These are phyloP conservation scores for Slavum lentiscoides DNA, from an alignment of 2,888 invertebrate species.

Conservation along the genomic window DNA sequence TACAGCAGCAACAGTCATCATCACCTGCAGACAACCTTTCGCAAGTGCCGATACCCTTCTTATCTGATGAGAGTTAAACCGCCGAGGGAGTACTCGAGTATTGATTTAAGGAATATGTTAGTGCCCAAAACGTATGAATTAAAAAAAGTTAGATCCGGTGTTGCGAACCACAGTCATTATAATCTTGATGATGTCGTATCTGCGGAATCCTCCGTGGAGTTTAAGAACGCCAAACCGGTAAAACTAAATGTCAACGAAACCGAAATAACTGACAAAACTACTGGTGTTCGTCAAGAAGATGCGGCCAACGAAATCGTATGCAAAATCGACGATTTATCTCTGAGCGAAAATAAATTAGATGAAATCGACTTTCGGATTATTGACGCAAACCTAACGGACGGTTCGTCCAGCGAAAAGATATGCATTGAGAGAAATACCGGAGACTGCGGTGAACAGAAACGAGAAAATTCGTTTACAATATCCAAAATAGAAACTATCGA, in stretches of 20 bases:
- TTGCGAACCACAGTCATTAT: neutral
- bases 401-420: neutral
- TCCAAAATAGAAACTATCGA: neutral
- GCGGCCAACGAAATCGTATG: neutral
- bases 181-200: neutral
- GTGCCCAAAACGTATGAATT: neutral
- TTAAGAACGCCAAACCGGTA: neutral
- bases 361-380: neutral
- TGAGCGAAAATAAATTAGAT: neutral
- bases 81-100: neutral
- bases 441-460: neutral
- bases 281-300: neutral
- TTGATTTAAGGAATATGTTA: neutral
- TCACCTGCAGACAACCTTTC: neutral
- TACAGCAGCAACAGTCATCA: neutral
- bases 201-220: neutral
- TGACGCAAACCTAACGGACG: too few species aligned
- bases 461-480: neutral
- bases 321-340: neutral
- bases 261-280: neutral
- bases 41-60: slow-evolving; percentile 5
- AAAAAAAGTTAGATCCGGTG: neutral
- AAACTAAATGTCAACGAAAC: neutral
- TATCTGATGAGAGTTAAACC: slow-evolving; percentile 3
- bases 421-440: neutral